A percentile compares a stretch with the other conserved stretches of the same genome.
These are phyloP conservation scores for Cerastoderma edule DNA, from an alignment of 2,888 invertebrate species.

Conservation along the genomic window DNA sequence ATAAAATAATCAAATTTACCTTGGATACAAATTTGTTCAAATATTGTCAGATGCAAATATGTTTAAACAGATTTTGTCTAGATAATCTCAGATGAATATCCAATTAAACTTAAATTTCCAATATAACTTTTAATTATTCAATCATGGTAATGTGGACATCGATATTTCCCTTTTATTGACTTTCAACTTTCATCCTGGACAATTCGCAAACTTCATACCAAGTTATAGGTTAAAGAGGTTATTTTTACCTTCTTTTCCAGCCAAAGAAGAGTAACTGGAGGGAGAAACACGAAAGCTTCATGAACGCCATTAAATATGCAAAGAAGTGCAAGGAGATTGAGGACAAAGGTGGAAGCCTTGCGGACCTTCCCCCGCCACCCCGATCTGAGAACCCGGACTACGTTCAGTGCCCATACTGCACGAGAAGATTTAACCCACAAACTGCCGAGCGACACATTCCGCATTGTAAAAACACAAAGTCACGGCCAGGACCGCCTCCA, in stretches of 20 bases:
- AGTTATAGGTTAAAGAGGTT: too few relatives aligned
- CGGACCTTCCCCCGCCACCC: constrained; percentile 93
- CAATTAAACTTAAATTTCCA: too few relatives aligned
- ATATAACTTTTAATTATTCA: too few relatives aligned
- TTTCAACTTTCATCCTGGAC: too few relatives aligned
- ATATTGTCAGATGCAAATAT: too few relatives aligned
- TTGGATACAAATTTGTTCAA: too few relatives aligned
- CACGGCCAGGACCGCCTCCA: constrained; percentile 59
- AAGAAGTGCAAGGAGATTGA: constrained; percentile 78
- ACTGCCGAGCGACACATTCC: constrained; percentile 95
- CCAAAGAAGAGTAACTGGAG: constrained; percentile 80
- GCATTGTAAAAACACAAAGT: constrained; percentile 90
- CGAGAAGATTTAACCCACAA: constrained; percentile 91
- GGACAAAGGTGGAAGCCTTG: constrained; percentile 90
- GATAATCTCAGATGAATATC: too few relatives aligned
- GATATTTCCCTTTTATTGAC: too few relatives aligned
- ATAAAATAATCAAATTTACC: too few relatives aligned
- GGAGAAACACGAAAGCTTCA: constrained; percentile 80
- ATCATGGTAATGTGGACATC: too few relatives aligned
- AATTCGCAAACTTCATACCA: too few relatives aligned
- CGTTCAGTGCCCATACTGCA: constrained; percentile 94
- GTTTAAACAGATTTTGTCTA: too few relatives aligned
- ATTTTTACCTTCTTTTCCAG: constrained; percentile 59
- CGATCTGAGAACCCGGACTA: constrained; percentile 93
- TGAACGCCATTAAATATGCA: constrained; percentile 79